Base-by-base conservation (phyloP, 2,888 invertebrate genomes). In the Galeopsomyia nigrocyanea region DNA sequence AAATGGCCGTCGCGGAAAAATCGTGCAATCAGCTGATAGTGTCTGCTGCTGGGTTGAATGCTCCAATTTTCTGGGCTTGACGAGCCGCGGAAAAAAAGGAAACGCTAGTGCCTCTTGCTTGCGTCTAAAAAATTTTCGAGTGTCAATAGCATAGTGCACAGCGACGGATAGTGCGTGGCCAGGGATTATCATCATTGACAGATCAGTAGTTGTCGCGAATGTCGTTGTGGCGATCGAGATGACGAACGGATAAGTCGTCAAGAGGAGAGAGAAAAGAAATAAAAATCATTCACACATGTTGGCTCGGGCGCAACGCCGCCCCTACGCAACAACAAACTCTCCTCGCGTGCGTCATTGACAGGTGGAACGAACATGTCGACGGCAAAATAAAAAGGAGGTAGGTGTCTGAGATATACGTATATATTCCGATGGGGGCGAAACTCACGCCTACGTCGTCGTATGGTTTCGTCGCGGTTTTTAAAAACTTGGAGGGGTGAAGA, bases 1-100 rank as follows among this genome's bases (percentile, higher is more conserved):
- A 61, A 61, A 68, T 68, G 68, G 68, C 55, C 16, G 55, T 10
- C 60, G 61, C 55, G 61, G 61, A 68, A 61, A 68, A 68, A 55
- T 26, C 5, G 26, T 17, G 17, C 13, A 39, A 68, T 68, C 68
- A 68, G 68, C 68, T 68, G 68, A 68, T 61, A 55, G 3, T 49
- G 51, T 55, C 67, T 58, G 50, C 67, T 56, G 67, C 58, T 60
- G 58, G n/a, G 22, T 7, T 51, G 51, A 14, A 62, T 55, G 55
- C 31, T 60, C 13, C 0, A 13, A 50, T 17, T 58, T 10, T 56
- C 31, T 50, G 21, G 39, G 39, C 39, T 39, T 39, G 39, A 39
- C 10, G 10, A 10, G 7, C 39, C 7, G 39, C 10, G 7, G 7
- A 7, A 10, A n/a, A n/a, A n/a, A n/a, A 1, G 10, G 13, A 39